These are phyloP conservation scores for Todiramphus saurophagus DNA, from an alignment of 2,113 vertebrate species.

Conservation along the genomic window DNA sequence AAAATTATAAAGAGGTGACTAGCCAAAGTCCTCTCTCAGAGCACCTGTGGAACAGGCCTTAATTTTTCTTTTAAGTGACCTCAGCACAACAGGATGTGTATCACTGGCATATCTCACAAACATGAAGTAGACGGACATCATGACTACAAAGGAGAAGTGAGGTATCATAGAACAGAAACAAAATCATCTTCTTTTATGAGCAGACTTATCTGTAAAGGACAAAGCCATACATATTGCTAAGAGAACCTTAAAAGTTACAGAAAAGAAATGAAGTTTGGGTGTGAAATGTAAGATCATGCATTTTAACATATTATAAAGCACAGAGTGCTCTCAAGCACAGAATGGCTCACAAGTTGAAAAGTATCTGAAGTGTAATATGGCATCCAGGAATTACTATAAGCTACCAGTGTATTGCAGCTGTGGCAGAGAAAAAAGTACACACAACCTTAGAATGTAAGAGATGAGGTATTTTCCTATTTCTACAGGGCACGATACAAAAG, in stretches of 20 bases:
- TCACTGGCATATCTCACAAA: not conserved
- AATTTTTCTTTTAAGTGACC: not conserved
- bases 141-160: not conserved
- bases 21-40: not conserved
- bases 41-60: accelerated
- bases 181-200: not conserved
- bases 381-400: not conserved
- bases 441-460: not conserved
- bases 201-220: not conserved
- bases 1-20: not conserved
- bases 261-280: not conserved
- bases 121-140: not conserved
- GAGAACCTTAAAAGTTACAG: not conserved
- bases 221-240: not conserved
- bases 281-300: not conserved
- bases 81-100: not conserved
- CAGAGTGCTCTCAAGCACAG: not conserved
- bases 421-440: not conserved
- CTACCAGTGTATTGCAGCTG: not conserved
- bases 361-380: not conserved
- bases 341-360: not conserved
- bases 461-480: not conserved
- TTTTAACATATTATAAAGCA: not conserved
- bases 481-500: not conserved
- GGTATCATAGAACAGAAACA: not conserved